phyloP scores from a whole-genome alignment of 2,113 vertebrate genomes.

The Sus scrofa region DNA sequence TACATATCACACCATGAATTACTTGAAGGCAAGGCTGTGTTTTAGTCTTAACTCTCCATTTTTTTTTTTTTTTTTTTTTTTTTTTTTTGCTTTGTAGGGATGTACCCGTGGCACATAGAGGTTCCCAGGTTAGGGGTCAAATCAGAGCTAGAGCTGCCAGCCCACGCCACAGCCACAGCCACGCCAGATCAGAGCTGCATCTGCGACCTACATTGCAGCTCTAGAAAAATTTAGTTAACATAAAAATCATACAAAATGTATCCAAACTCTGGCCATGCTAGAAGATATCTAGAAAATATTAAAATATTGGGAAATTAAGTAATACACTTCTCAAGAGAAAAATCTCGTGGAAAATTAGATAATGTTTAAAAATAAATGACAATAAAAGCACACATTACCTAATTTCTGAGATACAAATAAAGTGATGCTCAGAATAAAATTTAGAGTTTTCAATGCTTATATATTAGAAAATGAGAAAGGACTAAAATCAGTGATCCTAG shows the following conservation, averaged over 20 bases:
- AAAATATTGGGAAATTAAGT: conserved; percentile 7
- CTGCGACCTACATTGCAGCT: no score
- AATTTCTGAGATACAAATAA: not conserved
- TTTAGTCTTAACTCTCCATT: not conserved
- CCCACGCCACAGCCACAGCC: no score
- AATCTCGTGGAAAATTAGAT: not conserved
- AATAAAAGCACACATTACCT: not conserved
- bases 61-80: not conserved
- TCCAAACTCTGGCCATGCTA: not conserved
- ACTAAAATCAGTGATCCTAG: not conserved
- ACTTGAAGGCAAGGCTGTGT: not conserved
- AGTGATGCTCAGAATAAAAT: not conserved
- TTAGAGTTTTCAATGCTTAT: not conserved
- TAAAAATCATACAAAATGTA: not conserved
- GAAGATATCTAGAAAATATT: not conserved
- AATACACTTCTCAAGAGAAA: not conserved
- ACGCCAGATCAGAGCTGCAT: no score
- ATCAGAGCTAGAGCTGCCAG: no score
- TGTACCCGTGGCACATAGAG: no score
- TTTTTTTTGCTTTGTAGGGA: no score
- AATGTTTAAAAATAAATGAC: not conserved
- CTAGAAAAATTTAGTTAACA: not conserved
- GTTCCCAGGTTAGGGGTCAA: no score
- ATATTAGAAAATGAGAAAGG: not conserved
- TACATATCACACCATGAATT: not conserved